phyloP scores from a whole-genome alignment of 1,140 invertebrate genomes.

The Cydia splendana region DNA sequence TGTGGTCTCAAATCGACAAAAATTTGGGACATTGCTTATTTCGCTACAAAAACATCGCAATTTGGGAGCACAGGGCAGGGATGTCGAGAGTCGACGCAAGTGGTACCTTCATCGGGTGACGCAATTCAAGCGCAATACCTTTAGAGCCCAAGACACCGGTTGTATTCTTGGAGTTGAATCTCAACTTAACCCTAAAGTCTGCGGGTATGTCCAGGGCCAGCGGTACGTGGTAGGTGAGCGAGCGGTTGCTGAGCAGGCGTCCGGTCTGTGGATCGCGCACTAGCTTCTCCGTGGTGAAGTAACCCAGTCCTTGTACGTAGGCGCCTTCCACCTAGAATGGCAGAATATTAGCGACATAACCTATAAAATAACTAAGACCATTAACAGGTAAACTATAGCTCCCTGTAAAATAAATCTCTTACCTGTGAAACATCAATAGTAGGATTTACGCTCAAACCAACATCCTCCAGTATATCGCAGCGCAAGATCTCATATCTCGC shows the following conservation, averaged over 20 bases:
- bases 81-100: too few relatives aligned
- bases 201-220: slow-evolving; percentile 90
- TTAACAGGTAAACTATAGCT: background rate
- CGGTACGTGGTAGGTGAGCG: slow-evolving; percentile 91
- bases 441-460: slow-evolving; percentile 87
- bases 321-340: slow-evolving; percentile 84
- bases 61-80: too few relatives aligned
- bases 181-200: slow-evolving; percentile 88
- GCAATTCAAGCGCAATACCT: slow-evolving; percentile 64
- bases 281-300: slow-evolving; percentile 87
- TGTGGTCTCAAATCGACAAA: too few relatives aligned
- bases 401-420: slow-evolving; percentile 25
- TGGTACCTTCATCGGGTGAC: too few relatives aligned
- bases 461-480: slow-evolving; percentile 88
- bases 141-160: slow-evolving; percentile 89
- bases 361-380: background rate
- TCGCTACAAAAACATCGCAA: too few relatives aligned
- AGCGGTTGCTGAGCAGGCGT: slow-evolving; percentile 85
- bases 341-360: slow-evolving; percentile 30
- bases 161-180: slow-evolving; percentile 86
- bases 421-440: slow-evolving; percentile 91
- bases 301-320: slow-evolving; percentile 92
- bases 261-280: slow-evolving; percentile 84
- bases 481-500: slow-evolving; percentile 84
- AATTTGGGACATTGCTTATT: too few relatives aligned